Conservation (phyloP, 2,888 invertebrate genomes). For the Drosophila stalkeri region DNA sequence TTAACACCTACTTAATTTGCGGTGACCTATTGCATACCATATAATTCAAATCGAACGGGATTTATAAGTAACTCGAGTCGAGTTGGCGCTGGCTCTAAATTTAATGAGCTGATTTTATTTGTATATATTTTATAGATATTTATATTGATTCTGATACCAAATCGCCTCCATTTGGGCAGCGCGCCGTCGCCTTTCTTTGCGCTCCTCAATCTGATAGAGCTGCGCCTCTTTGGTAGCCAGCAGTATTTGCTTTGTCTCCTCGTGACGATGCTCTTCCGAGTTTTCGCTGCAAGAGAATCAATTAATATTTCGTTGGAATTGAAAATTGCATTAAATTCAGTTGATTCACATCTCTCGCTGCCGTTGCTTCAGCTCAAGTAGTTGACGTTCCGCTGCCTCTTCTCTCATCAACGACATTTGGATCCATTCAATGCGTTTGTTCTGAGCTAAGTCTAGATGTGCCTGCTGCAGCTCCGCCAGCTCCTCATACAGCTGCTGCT, state of each 20-base stretch:
- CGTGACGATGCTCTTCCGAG: constrained; percentile 63
- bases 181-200: constrained; percentile 26
- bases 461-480: constrained; percentile 33
- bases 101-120: not conserved
- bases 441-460: constrained; percentile 38
- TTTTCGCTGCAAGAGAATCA: constrained; percentile 44
- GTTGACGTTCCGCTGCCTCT: constrained; percentile 41
- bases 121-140: not conserved
- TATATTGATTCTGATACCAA: constrained; percentile 33
- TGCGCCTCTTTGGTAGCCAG: constrained; percentile 61
- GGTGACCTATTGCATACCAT: not conserved
- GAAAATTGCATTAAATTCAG: not conserved
- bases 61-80: not conserved
- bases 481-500: constrained; percentile 29
- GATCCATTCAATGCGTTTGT: constrained; percentile 63
- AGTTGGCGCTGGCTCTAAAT: not conserved
- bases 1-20: not conserved
- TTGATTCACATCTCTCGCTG: constrained; percentile 64
- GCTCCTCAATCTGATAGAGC: constrained; percentile 66
- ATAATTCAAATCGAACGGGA: not conserved
- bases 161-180: constrained; percentile 50
- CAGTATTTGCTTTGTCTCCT: constrained; percentile 60
- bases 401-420: constrained; percentile 49
- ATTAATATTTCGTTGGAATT: not conserved
- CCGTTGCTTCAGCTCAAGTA: constrained; percentile 52